Evolutionary conservation across 2,113 vertebrate genomes (phyloP).

Genomic region (Himantopus leucocephalus): DNA sequence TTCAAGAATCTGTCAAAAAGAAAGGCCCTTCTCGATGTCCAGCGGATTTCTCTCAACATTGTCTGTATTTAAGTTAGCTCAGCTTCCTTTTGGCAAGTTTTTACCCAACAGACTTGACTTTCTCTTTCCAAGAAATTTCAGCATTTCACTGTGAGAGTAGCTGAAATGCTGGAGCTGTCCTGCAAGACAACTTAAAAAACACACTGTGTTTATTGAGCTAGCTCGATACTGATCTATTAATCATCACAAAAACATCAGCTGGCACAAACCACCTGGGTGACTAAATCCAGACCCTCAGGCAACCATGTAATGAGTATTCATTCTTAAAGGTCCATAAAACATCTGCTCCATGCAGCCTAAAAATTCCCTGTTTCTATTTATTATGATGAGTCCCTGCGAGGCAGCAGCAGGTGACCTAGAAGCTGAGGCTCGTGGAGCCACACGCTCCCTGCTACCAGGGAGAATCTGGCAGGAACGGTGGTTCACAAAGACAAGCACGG

Average conservation of each 20-base stretch:
- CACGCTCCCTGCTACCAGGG: neutral
- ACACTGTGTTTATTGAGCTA: neutral
- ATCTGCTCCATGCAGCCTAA: neutral
- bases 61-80: neutral
- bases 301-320: slow-evolving; percentile 8
- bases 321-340: neutral
- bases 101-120: neutral
- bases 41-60: neutral
- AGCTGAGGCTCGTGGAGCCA: neutral
- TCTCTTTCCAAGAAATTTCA: neutral
- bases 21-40: neutral
- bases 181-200: neutral
- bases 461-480: fast-evolving
- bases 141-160: neutral
- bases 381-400: neutral
- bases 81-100: neutral
- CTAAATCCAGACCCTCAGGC: slow-evolving; percentile 28
- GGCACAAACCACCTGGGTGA: neutral
- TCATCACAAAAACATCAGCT: slow-evolving; percentile 3
- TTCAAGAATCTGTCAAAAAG: neutral
- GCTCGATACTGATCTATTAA: neutral
- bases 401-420: neutral
- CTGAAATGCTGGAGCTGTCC: neutral
- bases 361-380: neutral
- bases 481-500: fast-evolving